phyloP scores from a whole-genome alignment of 2,797 vertebrate genomes.

The Rousettus madagascariensis region DNA sequence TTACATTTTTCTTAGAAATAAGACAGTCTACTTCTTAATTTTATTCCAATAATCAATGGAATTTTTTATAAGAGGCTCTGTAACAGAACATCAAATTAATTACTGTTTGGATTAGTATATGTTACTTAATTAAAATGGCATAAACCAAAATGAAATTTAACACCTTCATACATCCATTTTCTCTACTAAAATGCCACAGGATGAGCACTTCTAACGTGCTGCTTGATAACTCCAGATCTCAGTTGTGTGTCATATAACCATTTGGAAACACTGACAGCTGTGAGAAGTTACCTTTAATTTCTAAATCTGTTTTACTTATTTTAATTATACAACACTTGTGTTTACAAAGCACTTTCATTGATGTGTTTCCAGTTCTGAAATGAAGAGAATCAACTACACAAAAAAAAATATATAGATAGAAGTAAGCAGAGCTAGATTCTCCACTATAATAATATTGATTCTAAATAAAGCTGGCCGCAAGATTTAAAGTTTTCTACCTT shows the following conservation, averaged over 20 bases:
- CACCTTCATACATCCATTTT: neutral
- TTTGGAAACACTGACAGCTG: neutral
- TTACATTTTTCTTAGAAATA: constrained; percentile 33
- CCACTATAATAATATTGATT: neutral
- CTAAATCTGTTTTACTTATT: neutral
- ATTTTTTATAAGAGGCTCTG: constrained; percentile 13
- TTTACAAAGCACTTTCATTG: constrained; percentile 19
- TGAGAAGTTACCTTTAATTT: constrained; percentile 33
- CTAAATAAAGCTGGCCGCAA: constrained; percentile 35
- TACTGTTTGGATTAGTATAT: neutral
- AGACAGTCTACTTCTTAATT: neutral
- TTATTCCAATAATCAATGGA: neutral
- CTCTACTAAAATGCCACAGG: neutral
- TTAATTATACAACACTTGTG: neutral
- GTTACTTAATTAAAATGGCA: constrained; percentile 6
- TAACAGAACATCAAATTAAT: constrained; percentile 29
- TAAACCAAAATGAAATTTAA: neutral
- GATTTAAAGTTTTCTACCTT: constrained; percentile 54
- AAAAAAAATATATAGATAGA: neutral
- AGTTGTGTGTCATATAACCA: neutral
- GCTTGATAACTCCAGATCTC: neutral
- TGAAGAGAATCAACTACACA: neutral
- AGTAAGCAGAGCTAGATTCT: neutral
- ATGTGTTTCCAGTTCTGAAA: constrained; percentile 15
- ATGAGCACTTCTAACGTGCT: neutral